Base-by-base conservation (phyloP, 2,113 vertebrate genomes). In the Ranitomeya imitator region DNA sequence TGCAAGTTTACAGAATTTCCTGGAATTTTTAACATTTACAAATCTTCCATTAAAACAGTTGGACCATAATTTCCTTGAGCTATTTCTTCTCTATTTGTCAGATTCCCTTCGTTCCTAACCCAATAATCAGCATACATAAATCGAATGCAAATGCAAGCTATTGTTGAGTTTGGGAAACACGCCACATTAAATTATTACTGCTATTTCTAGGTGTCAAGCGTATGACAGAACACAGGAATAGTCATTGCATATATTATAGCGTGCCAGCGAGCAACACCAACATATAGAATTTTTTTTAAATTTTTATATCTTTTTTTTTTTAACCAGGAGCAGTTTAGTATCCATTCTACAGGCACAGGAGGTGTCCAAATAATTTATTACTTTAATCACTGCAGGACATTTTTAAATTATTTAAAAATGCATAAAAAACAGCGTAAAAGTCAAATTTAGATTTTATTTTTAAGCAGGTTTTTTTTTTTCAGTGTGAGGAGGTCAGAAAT, bases 141-240 rank as follows among this genome's bases (percentile, higher is more conserved):
- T 79, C 51, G 57, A 55, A 79, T 79, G 77, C 52, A 79, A 79
- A 79, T 79, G 77, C 52, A 57, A 79, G 52, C 77, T 57, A 79
- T 79, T 79, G 77, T 57, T 79, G 77, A 79, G 77, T 79, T 79
- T 79, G 51, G 77, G 52, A 55, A 79, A 79, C 51, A 79, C 52
- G 77, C 52, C 77, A 79, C 77, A 57, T 54, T 79, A 79, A 79
- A 55, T 79, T 79, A 79, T 79, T 79, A 79, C 77, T 79, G 77
- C 77, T 79, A 79, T 79, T 79, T 79, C 73, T 52, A 76, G 52
- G 77, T 79, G 51, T 79, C 77, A 79, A 57, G 21, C 13, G n/a
- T 19, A 79, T 79, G 77, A 55, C 77, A 79, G 52, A 79, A 79
- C 52, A 57, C 77, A 79, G 77, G 31, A 79, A 57, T 26, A 79